Conservation (phyloP, 2,113 vertebrate genomes). For the Baryphthengus martii region DNA sequence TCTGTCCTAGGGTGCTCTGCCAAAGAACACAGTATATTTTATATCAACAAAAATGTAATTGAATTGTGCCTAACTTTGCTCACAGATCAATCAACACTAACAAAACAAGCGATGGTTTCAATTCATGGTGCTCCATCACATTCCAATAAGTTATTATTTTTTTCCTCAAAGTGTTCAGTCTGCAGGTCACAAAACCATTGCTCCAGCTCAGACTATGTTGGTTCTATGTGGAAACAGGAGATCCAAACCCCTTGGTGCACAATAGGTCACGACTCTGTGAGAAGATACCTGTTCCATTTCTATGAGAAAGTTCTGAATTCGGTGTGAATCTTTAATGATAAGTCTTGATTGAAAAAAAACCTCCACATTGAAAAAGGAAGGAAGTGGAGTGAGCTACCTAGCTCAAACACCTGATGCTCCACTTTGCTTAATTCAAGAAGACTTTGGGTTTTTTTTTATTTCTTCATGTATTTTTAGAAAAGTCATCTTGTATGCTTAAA, state of each 20-base stretch:
- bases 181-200: background rate
- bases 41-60: background rate
- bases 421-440: background rate
- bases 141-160: background rate
- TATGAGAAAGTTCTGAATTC: background rate
- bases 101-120: background rate
- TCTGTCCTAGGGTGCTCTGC: slow-evolving; percentile 95
- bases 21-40: background rate
- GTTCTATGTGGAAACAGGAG: background rate
- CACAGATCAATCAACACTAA: background rate
- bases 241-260: background rate
- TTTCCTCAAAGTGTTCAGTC: background rate
- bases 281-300: background rate
- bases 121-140: background rate
- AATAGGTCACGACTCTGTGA: background rate
- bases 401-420: background rate
- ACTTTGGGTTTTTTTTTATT: background rate
- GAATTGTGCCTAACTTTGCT: background rate
- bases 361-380: background rate
- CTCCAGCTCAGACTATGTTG: background rate
- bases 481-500: background rate
- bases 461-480: background rate
- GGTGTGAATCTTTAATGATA: background rate
- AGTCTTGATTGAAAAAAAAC: background rate
- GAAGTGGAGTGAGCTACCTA: background rate